Conservation (phyloP, 2,888 invertebrate species). For the Parasteatoda lunata region DNA sequence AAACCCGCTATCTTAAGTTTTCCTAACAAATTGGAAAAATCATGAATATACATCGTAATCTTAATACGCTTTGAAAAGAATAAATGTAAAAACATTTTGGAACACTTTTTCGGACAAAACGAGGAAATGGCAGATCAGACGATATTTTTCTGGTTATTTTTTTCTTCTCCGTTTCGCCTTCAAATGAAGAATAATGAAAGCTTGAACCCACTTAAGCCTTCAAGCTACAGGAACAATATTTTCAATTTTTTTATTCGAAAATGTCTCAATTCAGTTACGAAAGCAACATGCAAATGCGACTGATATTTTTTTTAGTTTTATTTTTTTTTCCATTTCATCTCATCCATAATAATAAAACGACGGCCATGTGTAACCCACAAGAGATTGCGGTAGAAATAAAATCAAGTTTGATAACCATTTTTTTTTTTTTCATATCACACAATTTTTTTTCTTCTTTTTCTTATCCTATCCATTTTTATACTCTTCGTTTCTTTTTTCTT, state of each 20-base stretch:
- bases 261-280: conserved; percentile 59
- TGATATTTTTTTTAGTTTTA: conserved; percentile 24
- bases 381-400: conserved; percentile 56
- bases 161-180: conserved; percentile 5
- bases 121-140: neutral
- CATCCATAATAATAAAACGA: conserved; percentile 62
- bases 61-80: too few species aligned
- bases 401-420: conserved; percentile 60
- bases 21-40: too few species aligned
- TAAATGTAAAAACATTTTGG: too few species aligned
- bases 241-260: conserved; percentile 32
- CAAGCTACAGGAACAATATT: conserved; percentile 49
- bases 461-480: conserved; percentile 20
- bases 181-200: conserved; percentile 62
- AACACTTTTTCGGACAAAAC: too few species aligned
- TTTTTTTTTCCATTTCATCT: conserved; percentile 12
- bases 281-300: conserved; percentile 52
- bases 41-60: too few species aligned
- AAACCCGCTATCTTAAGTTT: too few species aligned
- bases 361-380: conserved; percentile 27
- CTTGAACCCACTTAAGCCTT: conserved; percentile 58
- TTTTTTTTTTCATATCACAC: conserved; percentile 11
- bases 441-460: conserved; percentile 18
- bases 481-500: conserved; percentile 9
- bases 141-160: neutral